phyloP scores from a whole-genome alignment of 2,797 vertebrate genomes.

The Bucorvus abyssinicus region DNA sequence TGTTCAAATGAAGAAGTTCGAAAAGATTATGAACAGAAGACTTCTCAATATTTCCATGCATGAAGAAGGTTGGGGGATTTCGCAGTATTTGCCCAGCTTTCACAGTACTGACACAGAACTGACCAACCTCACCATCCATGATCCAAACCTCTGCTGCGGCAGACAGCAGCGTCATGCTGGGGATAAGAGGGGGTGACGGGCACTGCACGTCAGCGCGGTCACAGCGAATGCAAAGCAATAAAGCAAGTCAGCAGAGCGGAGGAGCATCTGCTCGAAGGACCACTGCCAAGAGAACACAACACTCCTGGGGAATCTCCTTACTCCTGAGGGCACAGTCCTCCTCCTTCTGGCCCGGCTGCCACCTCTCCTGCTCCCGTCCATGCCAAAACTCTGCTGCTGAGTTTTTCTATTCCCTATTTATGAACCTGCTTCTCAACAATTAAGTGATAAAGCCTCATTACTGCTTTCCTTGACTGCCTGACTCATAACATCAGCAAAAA shows the following conservation, averaged over 20 bases:
- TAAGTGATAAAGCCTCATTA: conserved; percentile 18
- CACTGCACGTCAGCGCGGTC: background rate
- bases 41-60: background rate
- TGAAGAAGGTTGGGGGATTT: too few species aligned
- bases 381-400: background rate
- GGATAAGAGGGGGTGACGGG: background rate
- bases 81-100: background rate
- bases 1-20: background rate
- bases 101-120: too few species aligned
- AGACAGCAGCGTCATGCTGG: background rate
- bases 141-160: background rate
- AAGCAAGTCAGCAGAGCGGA: background rate
- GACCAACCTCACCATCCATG: too few species aligned
- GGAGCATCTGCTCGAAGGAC: background rate
- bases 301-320: background rate
- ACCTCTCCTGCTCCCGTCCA: background rate
- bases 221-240: background rate
- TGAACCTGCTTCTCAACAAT: conserved; percentile 6
- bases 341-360: accelerated
- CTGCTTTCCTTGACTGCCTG: conserved; percentile 9
- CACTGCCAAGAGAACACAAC: background rate
- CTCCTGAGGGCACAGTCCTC: background rate
- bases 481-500: background rate
- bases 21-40: background rate
- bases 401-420: background rate